Conservation (phyloP, 2,113 vertebrate species). For the Petrocephalus microphthalmus region DNA sequence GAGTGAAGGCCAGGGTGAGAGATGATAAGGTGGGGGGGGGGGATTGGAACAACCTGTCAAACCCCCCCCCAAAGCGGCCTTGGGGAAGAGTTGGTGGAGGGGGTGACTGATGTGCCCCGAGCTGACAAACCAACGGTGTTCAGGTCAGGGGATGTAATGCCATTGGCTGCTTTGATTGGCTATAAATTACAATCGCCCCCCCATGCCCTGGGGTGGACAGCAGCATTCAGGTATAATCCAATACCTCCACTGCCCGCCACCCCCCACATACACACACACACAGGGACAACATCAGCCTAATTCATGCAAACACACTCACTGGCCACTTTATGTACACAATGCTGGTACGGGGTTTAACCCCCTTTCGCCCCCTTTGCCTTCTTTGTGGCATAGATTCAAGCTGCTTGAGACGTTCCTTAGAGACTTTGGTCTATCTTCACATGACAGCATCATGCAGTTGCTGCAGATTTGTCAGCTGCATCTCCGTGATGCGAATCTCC, state of each 20-base stretch:
- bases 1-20: slow-evolving; percentile 50
- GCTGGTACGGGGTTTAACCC: neutral
- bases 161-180: slow-evolving; percentile 44
- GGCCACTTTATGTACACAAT: neutral
- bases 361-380: neutral
- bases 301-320: neutral
- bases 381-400: neutral
- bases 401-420: neutral
- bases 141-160: slow-evolving; percentile 61
- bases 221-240: neutral
- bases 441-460: neutral
- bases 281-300: neutral
- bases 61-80: slow-evolving; percentile 56
- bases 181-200: slow-evolving; percentile 40
- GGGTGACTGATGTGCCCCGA: slow-evolving; percentile 62
- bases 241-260: too few relatives aligned
- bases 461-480: neutral
- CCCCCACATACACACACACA: neutral
- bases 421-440: neutral
- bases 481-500: neutral
- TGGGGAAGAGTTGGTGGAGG: slow-evolving; percentile 48
- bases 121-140: slow-evolving; percentile 57
- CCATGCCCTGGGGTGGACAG: neutral
- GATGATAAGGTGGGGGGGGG: slow-evolving; percentile 17
- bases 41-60: slow-evolving; percentile 59